Evolutionary conservation across 2,888 invertebrate genomes (phyloP).

Genomic region (Eudemis profundana): DNA sequence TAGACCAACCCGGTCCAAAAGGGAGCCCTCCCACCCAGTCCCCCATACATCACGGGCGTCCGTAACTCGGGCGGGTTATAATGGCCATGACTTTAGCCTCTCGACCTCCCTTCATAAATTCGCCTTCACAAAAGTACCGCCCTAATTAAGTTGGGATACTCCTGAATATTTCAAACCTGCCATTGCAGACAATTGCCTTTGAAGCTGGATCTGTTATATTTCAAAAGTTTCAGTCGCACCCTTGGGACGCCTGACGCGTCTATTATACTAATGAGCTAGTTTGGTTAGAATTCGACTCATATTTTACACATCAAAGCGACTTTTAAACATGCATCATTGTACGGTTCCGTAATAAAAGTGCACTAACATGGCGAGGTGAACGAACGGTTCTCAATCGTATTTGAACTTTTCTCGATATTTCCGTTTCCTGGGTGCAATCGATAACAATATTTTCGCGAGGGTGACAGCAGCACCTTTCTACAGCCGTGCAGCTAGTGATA

Average conservation of each 20-base stretch:
- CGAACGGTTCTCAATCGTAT: conserved; percentile 54
- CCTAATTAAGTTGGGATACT: conserved; percentile 75
- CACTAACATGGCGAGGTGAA: conserved; percentile 49
- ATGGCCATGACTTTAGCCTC: conserved; percentile 66
- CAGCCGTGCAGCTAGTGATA: conserved; percentile 47
- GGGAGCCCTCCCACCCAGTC: conserved; percentile 66
- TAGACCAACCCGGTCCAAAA: conserved; percentile 73
- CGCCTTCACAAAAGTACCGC: conserved; percentile 64
- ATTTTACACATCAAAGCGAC: conserved; percentile 46
- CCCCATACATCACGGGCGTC: conserved; percentile 70
- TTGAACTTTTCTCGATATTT: conserved; percentile 62
- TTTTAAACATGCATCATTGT: conserved; percentile 26
- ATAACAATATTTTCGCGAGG: conserved; percentile 65
- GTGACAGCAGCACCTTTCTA: conserved; percentile 51
- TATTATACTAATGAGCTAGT: conserved; percentile 28
- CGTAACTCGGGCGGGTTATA: conserved; percentile 60
- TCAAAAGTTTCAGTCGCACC: conserved; percentile 52
- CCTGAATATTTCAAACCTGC: conserved; percentile 68
- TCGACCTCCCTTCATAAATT: conserved; percentile 67
- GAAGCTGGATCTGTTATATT: conserved; percentile 61
- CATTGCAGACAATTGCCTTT: conserved; percentile 55
- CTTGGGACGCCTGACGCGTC: conserved; percentile 27
- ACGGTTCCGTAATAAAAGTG: conserved; percentile 10
- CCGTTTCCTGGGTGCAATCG: conserved; percentile 63
- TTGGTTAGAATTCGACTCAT: conserved; percentile 17